Conservation (phyloP, 1,140 invertebrate species). For the Brachionus koreanus region DNA sequence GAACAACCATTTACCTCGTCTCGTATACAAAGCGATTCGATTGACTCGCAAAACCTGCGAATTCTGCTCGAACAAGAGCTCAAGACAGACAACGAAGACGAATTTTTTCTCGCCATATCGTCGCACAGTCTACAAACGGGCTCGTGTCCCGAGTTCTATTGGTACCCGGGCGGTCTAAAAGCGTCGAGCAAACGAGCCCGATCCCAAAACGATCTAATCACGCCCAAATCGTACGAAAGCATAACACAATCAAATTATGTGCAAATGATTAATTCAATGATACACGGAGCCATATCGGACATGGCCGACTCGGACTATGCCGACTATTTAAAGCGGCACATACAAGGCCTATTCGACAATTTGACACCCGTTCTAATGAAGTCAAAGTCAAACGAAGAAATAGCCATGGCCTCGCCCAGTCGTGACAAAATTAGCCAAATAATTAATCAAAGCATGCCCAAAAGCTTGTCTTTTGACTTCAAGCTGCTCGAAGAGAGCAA, state of each 20-base stretch:
- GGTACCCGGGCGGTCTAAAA: background rate
- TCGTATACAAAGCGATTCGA: background rate
- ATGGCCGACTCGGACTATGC: constrained; percentile 7
- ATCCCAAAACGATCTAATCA: background rate
- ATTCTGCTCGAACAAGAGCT: background rate
- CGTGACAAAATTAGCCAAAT: background rate
- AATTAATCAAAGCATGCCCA: background rate
- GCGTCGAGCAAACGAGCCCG: background rate
- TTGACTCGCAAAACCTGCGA: background rate
- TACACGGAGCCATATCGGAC: constrained; percentile 22
- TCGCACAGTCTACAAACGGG: constrained; percentile 12
- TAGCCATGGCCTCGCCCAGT: background rate
- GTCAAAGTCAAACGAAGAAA: constrained; percentile 42
- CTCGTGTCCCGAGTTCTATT: constrained; percentile 27
- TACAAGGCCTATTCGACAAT: constrained; percentile 29
- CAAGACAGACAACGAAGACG: background rate
- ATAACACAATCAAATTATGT: constrained; percentile 27
- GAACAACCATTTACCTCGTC: background rate
- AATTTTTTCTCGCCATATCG: constrained; percentile 32
- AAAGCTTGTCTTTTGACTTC: constrained; percentile 21
- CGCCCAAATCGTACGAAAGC: background rate
- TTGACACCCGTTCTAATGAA: constrained; percentile 5
- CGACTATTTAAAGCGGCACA: constrained; percentile 23
- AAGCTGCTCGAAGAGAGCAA: background rate
- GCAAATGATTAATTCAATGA: constrained; percentile 36